Conservation (phyloP, 1,140 invertebrate genomes). For the Probaryconus sp. region DNA sequence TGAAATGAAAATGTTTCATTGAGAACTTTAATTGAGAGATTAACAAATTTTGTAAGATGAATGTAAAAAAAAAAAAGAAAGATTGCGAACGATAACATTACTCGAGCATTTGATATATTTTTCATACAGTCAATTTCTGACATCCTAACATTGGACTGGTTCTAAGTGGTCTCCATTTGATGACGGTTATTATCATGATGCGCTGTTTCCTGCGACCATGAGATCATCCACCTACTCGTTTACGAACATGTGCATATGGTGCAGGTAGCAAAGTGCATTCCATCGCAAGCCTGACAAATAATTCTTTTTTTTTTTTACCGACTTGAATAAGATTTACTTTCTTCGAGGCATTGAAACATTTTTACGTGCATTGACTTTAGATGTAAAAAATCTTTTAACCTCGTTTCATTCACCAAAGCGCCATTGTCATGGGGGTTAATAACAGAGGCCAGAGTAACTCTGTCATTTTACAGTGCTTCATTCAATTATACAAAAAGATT, state of each 20-base stretch:
- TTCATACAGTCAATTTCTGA: conserved; percentile 53
- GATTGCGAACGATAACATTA: not conserved
- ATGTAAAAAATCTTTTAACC: no score
- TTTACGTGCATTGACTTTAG: no score
- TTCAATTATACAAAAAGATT: no score
- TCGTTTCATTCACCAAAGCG: no score
- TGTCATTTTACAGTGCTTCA: no score
- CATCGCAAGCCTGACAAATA: conserved; percentile 28
- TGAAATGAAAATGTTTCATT: no score
- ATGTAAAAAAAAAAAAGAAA: no score
- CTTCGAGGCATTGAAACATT: no score
- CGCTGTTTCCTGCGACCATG: conserved; percentile 77
- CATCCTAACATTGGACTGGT: conserved; percentile 65
- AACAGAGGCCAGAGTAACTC: no score
- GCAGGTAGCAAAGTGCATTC: conserved; percentile 43
- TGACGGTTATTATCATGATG: conserved; percentile 78
- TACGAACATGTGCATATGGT: conserved; percentile 45
- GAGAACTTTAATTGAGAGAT: no score
- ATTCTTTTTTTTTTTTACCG: conserved; percentile 21
- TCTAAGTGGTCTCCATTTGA: conserved; percentile 77
- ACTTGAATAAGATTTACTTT: not conserved
- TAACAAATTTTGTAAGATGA: no score
- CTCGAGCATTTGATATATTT: conserved; percentile 15
- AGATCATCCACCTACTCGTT: conserved; percentile 68
- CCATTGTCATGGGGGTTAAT: no score